A percentile compares a stretch with the other conserved stretches of the same genome.
These are phyloP conservation scores for Melanotaenia pygmaea DNA, from an alignment of 2,797 vertebrate species.

Conservation along the genomic window DNA sequence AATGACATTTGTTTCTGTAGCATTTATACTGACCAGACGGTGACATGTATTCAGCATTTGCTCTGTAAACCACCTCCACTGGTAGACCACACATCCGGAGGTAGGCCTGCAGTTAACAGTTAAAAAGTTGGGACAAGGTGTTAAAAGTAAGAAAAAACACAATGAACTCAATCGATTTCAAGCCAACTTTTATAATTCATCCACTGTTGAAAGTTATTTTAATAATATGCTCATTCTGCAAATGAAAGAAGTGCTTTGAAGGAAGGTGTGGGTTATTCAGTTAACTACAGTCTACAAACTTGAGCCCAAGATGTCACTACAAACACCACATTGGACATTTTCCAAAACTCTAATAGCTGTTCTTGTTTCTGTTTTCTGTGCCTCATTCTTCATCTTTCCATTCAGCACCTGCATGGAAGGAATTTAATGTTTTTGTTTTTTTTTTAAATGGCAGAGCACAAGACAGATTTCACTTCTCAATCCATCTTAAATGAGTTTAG, in stretches of 20 bases:
- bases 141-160: not conserved
- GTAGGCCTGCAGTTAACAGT: constrained; percentile 85
- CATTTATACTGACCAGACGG: constrained; percentile 89
- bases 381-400: not conserved
- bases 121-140: not conserved
- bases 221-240: not conserved
- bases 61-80: constrained; percentile 88
- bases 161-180: not conserved
- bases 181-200: not conserved
- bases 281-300: not conserved
- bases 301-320: not conserved
- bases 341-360: not conserved
- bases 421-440: not conserved
- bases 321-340: not conserved
- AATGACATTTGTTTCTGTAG: not conserved
- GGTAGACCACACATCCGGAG: constrained; percentile 95
- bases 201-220: not conserved
- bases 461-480: not conserved
- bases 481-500: not conserved
- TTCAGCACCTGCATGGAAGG: not conserved
- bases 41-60: constrained; percentile 97
- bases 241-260: not conserved
- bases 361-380: not conserved
- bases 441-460: not conserved
- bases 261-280: not conserved